Conservation (phyloP, 2,113 vertebrate genomes). For the Hippoglossus stenolepis region DNA sequence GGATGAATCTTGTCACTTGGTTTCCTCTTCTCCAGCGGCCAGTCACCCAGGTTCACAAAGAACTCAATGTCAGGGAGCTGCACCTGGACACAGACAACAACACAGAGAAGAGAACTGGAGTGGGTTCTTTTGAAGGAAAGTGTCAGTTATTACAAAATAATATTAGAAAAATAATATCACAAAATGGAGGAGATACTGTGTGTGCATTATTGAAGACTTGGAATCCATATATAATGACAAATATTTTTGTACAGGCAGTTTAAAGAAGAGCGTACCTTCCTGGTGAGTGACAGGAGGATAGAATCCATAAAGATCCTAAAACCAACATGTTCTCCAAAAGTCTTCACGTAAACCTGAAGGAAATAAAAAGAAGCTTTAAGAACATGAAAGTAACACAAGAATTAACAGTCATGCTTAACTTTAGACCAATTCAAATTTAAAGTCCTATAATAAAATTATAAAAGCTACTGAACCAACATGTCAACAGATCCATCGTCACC, state of each 20-base stretch:
- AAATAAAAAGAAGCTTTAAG: not conserved
- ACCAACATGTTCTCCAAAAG: constrained; percentile 94
- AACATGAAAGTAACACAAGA: not conserved
- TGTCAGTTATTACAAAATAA: not conserved
- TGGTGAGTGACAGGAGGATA: constrained; percentile 92
- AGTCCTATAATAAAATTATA: not conserved
- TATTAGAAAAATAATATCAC: not conserved
- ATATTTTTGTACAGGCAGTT: no score
- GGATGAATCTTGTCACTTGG: constrained; percentile 86
- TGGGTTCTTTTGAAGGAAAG: no score
- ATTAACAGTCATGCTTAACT: not conserved
- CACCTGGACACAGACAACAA: constrained; percentile 82
- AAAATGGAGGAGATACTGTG: not conserved
- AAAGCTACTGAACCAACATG: not conserved
- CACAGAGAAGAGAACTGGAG: not conserved
- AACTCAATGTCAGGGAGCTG: constrained; percentile 94
- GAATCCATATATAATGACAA: no score
- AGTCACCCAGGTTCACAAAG: constrained; percentile 98
- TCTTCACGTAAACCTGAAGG: constrained; percentile 91
- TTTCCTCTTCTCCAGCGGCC: constrained; percentile 96
- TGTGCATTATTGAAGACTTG: no score
- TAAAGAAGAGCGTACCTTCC: constrained; percentile 86
- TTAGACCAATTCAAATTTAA: not conserved
- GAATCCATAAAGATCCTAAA: constrained; percentile 99
- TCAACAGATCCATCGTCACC: not conserved